Evolutionary conservation across 1,140 invertebrate genomes (phyloP), one percentile per base, ranked within the genome.

Genomic region (Nilaparvata lugens): DNA sequence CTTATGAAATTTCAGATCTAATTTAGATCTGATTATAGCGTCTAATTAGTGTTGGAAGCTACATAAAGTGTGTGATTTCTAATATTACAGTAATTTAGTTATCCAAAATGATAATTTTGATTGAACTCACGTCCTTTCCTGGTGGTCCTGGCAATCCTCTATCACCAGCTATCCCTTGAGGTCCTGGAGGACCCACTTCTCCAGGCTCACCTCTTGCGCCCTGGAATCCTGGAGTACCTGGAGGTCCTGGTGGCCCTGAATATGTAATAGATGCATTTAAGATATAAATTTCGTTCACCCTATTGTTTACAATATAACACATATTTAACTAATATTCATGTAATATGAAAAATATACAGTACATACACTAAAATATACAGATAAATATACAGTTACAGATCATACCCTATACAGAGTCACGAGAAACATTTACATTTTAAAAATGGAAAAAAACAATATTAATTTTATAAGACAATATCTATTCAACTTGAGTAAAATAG

Each of bases 161-260:
- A 11, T 79, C 75, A 4, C 88, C 89, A 56, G 81, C 72, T 42
- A 81, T 73, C 4, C 89, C 89, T 6, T 79, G 69, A 16, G 80
- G 71, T 21, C 88, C 88, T 40, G 74, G 70, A 9, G 77, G 72
- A 18, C 87, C 87, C 13, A 79, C 75, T 65, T 89, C 81, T 1
- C 88, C 89, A 4, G 84, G 73, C 70, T 93, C 89, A 52, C 89
- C 89, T 55, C 88, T 77, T 14, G 82, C 74, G 52, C 83, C 83
- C 68, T 83, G 75, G 60, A 82, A 81, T 18, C 89, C 89, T 78
- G 90, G 88, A 52, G 89, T 89, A 19, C 89, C 89, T 73, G 87
- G 83, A 6, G 86, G 83, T 11, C 88, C 88, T 69, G 80, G 73
- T 21, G 79, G 75, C 45, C 81, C 80, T 61, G 42, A 79, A 67